A percentile compares a stretch with the other conserved stretches of the same genome.
These are phyloP conservation scores for Perca fluviatilis DNA, from an alignment of 2,113 vertebrate species.

Conservation along the genomic window DNA sequence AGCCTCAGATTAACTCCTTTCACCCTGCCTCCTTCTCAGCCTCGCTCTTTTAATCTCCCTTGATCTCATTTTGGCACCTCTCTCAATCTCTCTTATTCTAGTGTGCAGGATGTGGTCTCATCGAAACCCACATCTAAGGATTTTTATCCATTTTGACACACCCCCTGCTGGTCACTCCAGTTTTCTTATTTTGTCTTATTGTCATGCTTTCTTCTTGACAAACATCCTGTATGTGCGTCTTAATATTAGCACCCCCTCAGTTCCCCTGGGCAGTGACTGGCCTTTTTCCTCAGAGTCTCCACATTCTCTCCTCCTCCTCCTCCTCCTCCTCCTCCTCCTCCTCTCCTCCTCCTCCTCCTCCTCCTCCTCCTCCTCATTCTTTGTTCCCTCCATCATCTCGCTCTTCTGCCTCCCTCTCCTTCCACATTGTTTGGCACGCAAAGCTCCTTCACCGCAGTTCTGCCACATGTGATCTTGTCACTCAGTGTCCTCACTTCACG, in stretches of 20 bases:
- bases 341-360: background rate
- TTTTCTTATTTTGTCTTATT: background rate
- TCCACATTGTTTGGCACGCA: constrained; percentile 21
- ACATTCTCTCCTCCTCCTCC: background rate
- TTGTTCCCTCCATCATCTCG: constrained; percentile 8
- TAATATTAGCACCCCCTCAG: constrained; percentile 9
- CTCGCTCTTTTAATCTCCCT: constrained; percentile 25
- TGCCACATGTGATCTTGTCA: constrained; percentile 66
- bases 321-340: background rate
- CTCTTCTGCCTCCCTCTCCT: constrained; percentile 1
- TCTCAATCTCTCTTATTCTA: background rate
- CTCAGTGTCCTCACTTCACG: constrained; percentile 22
- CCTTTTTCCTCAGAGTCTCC: constrained; percentile 16
- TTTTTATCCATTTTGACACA: background rate
- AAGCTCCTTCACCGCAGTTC: constrained; percentile 32
- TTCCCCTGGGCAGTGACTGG: constrained; percentile 10
- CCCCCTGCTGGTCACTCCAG: background rate
- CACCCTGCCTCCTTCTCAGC: constrained; percentile 8
- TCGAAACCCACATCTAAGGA: background rate
- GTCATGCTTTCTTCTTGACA: background rate
- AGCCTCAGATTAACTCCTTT: constrained; percentile 59
- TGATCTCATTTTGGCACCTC: constrained; percentile 26
- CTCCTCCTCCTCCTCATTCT: background rate
- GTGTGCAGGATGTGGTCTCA: background rate
- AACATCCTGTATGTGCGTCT: background rate